Percentiles rank a stretch among this genome's conserved stretches.
Evolutionary conservation across 2,888 invertebrate species (phyloP).

Genomic region (Hydriomena furcata): DNA sequence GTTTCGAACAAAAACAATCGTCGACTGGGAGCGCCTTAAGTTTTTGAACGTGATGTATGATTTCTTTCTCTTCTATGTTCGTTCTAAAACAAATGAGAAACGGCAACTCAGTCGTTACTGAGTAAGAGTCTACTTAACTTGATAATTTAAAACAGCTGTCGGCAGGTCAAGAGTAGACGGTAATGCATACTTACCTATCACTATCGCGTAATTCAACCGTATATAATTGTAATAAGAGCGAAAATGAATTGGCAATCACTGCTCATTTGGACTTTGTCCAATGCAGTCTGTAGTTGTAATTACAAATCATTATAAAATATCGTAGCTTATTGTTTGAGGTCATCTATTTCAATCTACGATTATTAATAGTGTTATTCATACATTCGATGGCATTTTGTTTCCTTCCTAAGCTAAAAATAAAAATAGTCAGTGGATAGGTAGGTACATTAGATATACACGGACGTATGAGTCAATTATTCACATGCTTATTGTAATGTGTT

Average conservation of each 20-base stretch:
- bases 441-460: neutral
- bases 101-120: conserved; percentile 5
- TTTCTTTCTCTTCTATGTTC: no score
- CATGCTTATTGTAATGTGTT: no score
- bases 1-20: no score
- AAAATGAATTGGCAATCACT: conserved; percentile 12
- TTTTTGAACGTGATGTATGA: no score
- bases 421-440: no score
- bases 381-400: conserved; percentile 10
- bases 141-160: conserved; percentile 32
- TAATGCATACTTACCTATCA: neutral
- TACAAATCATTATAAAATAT: conserved; percentile 37
- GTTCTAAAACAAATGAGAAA: no score
- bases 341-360: conserved; percentile 24
- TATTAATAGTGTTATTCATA: conserved; percentile 6
- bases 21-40: no score
- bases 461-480: neutral
- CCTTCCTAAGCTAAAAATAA: conserved; percentile 13
- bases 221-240: conserved; percentile 7
- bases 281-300: conserved; percentile 40
- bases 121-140: conserved; percentile 17
- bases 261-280: conserved; percentile 47
- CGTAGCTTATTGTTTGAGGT: conserved; percentile 30
- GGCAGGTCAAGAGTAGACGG: conserved; percentile 19
- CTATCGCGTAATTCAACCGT: neutral